Evolutionary conservation across 2,888 invertebrate species (phyloP).

Genomic region (Lycocerus yunnanus): DNA sequence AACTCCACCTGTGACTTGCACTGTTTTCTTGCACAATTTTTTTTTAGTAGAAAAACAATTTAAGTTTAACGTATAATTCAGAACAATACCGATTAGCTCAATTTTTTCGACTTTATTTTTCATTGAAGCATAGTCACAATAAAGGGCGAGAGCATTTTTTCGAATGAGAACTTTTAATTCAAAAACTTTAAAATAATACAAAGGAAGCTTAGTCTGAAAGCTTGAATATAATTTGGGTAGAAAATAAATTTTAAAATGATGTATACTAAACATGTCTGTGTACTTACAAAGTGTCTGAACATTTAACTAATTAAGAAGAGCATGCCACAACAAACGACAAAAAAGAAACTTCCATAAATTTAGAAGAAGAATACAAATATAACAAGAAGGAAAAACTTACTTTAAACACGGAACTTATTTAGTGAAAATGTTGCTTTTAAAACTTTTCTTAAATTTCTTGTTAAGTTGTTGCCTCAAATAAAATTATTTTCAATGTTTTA

Average conservation of each 20-base stretch:
- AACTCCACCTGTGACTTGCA: too few relatives aligned
- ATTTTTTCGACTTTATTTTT: background rate
- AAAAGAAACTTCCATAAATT: slow-evolving; percentile 21
- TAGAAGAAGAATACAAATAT: slow-evolving; percentile 17
- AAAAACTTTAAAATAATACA: background rate
- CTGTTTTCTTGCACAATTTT: too few relatives aligned
- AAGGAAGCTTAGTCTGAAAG: background rate
- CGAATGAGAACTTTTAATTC: background rate
- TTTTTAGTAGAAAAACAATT: too few relatives aligned
- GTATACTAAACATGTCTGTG: background rate
- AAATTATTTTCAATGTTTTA: background rate
- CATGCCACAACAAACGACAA: slow-evolving; percentile 18
- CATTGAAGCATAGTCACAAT: background rate
- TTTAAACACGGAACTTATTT: slow-evolving; percentile 20
- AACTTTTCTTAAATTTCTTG: background rate
- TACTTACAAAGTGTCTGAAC: slow-evolving; percentile 12
- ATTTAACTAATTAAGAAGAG: slow-evolving; percentile 21
- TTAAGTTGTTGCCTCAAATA: background rate
- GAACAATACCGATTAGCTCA: too few relatives aligned
- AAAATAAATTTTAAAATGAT: background rate
- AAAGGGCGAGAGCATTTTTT: background rate
- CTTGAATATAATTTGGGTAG: background rate
- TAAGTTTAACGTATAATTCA: too few relatives aligned
- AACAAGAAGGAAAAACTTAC: slow-evolving; percentile 14
- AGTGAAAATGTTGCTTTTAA: slow-evolving; percentile 14